Percentiles rank a stretch among this genome's conserved stretches.
phyloP scores from a whole-genome alignment of 2,113 vertebrate species.

The Columba janthina region DNA sequence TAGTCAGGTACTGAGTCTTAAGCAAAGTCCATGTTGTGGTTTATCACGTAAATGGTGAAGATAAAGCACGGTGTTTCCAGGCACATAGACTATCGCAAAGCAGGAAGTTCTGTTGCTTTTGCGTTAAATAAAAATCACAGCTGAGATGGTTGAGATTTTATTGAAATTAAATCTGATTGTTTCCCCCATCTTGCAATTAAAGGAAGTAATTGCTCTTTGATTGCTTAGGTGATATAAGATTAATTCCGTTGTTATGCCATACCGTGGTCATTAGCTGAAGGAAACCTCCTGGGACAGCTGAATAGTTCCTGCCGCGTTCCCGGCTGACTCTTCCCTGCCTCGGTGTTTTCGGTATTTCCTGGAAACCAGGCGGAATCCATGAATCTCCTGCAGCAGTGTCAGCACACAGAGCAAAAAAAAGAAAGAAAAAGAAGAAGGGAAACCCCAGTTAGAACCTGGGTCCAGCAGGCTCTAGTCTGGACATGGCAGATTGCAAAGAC shows the following conservation, averaged over 20 bases:
- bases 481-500: neutral
- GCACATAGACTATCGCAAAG: neutral
- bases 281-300: neutral
- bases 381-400: neutral
- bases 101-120: neutral
- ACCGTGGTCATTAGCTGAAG: neutral
- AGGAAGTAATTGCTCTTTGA: conserved; percentile 49
- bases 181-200: conserved; percentile 4
- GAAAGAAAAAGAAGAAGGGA: neutral
- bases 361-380: neutral
- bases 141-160: neutral
- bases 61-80: neutral
- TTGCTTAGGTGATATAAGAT: conserved; percentile 31
- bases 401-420: neutral
- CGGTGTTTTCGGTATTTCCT: neutral
- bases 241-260: conserved; percentile 43
- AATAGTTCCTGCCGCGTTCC: neutral
- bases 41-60: neutral
- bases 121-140: neutral
- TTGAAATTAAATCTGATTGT: conserved; percentile 31
- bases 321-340: neutral
- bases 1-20: neutral
- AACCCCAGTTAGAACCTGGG: neutral
- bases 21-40: neutral
- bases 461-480: neutral